Base-by-base conservation (phyloP, 2,888 invertebrate genomes). In the Netelia inedita region DNA sequence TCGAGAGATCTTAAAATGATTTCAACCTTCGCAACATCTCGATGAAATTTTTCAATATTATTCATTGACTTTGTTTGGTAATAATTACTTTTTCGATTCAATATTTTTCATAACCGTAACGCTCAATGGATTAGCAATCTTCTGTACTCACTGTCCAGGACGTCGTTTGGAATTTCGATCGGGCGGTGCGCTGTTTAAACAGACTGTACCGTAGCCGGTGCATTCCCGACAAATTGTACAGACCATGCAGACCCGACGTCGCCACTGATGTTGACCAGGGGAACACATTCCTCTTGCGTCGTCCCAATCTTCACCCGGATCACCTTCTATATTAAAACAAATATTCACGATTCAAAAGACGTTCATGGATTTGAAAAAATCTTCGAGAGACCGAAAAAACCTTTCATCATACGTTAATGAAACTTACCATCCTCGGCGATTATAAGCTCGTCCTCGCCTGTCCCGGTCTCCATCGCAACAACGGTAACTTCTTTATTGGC, bases 151-250 rank as follows among this genome's bases (percentile, higher is more conserved):
- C 97, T 97, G 96, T 92, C 98, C 98, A 71, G 88, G 87, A 35
- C 85, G 85, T 69, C 88, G 83, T 28, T 88, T 87, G n/a, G 97
- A 96, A 92, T 97, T 95, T 86, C 98, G 95, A 90, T 98, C 97
- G 0, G 97, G 96, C 88, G 97, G 94, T 90, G 96, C 95, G 76
- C 96, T 96, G 90, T 96, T 96, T 81, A 97, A 94, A 93, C 98
- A 98, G 69, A 96, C 96, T 87, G 96, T 96, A 69, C 98, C 97
- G 93, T 98, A 98, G 1, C 98, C 99, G 0, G 99, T 99, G 92
- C 99, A 99, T 92, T 98, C 98, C 9, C 97, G 96, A 92, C 99
- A 99, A 79, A 97, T 95, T 1, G 97, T 97, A 94, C 99, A 99
- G 61, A 98, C 96, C 95, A 98, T 97, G 91, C 98, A 98, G 91